Percentiles rank a stretch among this genome's conserved stretches.
phyloP scores from a whole-genome alignment of 2,113 vertebrate genomes.

The Otocyon megalotis region DNA sequence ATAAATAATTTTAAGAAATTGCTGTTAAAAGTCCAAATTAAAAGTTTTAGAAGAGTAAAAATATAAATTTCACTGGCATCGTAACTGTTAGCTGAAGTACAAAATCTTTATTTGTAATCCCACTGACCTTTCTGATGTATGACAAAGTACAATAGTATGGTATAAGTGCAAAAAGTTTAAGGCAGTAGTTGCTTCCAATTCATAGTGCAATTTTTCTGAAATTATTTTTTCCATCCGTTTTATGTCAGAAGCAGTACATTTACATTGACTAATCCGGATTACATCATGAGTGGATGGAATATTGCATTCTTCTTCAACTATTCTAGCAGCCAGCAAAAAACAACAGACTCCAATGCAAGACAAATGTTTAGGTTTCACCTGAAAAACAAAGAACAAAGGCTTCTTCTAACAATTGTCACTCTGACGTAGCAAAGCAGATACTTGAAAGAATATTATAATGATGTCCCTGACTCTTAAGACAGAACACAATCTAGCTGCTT shows the following conservation, averaged over 20 bases:
- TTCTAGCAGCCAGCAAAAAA: slow-evolving; percentile 94
- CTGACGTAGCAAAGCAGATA: background rate
- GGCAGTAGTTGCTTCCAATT: slow-evolving; percentile 97
- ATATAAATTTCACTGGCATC: background rate
- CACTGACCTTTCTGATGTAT: slow-evolving; percentile 94
- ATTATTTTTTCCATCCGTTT: slow-evolving; percentile 98
- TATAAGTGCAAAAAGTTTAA: slow-evolving; percentile 99
- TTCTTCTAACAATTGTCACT: slow-evolving; percentile 25
- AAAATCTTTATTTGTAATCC: background rate
- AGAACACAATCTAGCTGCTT: background rate
- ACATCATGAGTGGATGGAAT: slow-evolving; percentile 93
- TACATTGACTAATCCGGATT: slow-evolving; percentile 97
- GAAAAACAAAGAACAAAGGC: slow-evolving; percentile 16
- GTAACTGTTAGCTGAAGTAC: background rate
- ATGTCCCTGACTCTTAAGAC: background rate
- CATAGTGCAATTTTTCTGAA: slow-evolving; percentile 95
- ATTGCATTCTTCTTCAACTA: slow-evolving; percentile 94
- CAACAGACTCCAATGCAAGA: slow-evolving; percentile 97
- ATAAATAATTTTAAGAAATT: background rate
- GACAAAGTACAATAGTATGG: slow-evolving; percentile 91
- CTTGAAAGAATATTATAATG: background rate
- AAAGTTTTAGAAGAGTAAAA: background rate
- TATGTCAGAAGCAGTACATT: slow-evolving; percentile 97
- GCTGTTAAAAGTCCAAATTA: background rate
- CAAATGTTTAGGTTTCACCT: slow-evolving; percentile 98